Base-by-base conservation (phyloP, 2,888 invertebrate species). In the Andrena camellia region DNA sequence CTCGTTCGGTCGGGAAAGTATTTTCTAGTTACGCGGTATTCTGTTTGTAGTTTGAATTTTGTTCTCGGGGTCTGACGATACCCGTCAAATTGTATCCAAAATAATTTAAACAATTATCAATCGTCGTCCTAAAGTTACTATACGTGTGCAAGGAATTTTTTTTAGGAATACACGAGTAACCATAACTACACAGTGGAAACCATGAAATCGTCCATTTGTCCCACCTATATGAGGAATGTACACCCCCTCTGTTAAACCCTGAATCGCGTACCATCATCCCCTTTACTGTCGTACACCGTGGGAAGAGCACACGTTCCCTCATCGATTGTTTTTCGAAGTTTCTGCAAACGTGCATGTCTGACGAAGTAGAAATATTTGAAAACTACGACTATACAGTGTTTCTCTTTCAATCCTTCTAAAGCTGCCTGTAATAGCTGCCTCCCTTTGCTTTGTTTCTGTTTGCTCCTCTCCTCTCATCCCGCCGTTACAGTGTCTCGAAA, bases 211-310 rank as follows among this genome's bases (percentile, higher is more conserved):
- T 68, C 78, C 68, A 48, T 78, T 64, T 71, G 68, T 75, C 80
- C 87, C 90, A 90, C 90, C 90, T 90, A 90, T 89, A 78, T 66
- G 26, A 82, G 86, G 84, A 83, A 86, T 73, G 75, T 71, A 59
- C 71, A 78, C 68, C 69, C 70, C 71, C 83, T 69, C 70, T 75
- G 78, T 85, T 64, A 67, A 78, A 85, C 54, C 68, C 63, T 69
- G 52, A 71, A 86, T 78, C 29, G 78, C 63, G 69, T 60, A 86
- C 77, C 66, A 66, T 72, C 74, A 81, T 81, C 80, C 79, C 75
- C 69, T 57, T 68, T 73, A 70, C 78, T 69, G 48, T 79, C 70
- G n/a, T 42, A 71, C 48, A 66, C 81, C 88, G 89, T 90, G 90
- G 90, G 90, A 90, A 90, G 81, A 33, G 59, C 66, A 48, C 75